Base-by-base conservation (phyloP, 2,888 invertebrate species). In the Amblyjoppa fuscipennis region DNA sequence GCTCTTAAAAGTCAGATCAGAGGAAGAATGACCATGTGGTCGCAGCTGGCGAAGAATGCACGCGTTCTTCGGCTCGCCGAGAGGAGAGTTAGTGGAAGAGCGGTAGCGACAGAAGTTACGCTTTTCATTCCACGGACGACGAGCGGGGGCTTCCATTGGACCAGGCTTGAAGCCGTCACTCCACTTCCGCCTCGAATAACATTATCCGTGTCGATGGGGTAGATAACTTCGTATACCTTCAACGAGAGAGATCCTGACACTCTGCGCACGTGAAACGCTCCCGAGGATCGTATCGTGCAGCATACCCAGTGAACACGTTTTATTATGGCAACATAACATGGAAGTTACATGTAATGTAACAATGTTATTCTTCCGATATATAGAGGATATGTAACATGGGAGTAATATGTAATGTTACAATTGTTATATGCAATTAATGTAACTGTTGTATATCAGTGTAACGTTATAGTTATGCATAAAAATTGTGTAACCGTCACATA, bases 1-100 rank as follows among this genome's bases (percentile, higher is more conserved):
- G 92, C 93, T 92, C 92, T 93, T 92, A 92, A 91, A 87, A 93
- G 90, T 90, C 91, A 90, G 92, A 92, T 93, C 92, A 92, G 90
- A 81, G 83, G 90, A 91, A 91, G 90, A 91, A 93, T 91, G 91
- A 91, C 92, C 93, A 93, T 93, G 92, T 93, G 93, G 90, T 89
- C 88, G 88, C 93, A 93, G 92, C 93, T 93, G 93, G 90, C 88
- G 90, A 89, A 86, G 90, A 89, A 89, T 90, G 89, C 89, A 45
- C 74, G 69, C 79, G 79, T 25, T 53, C 69, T 73, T 5, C 20
- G 59, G 70, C n/a, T 25, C 49, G 45, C 78, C 61, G 49, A 56
- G 45, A 53, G 38, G 31, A 4, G 49, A 75, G 38, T 71, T 13
- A 45, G 45, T 45, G 45, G 59, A n/a, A 64, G 77, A 77, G 41